Percentiles rank a stretch among this genome's conserved stretches.
These are phyloP conservation scores for Bolinopsis microptera DNA, from an alignment of 37 sponge, comb jelly and placozoan species.

Conservation along the genomic window DNA sequence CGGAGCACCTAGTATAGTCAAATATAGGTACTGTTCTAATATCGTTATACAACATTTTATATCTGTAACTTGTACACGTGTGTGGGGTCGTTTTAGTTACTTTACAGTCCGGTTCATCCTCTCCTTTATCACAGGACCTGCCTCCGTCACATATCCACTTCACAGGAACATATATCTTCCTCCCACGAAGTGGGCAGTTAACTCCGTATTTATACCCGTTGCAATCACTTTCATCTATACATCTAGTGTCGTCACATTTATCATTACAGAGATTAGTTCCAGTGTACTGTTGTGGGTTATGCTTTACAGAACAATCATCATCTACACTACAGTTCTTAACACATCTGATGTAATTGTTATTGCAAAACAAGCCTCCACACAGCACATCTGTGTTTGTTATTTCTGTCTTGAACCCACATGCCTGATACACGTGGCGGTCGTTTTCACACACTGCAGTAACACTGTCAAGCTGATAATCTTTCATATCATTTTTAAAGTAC, in stretches of 20 bases:
- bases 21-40: not conserved
- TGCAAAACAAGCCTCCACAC: not conserved
- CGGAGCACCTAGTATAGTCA: not conserved
- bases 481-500: not conserved
- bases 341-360: not conserved
- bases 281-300: not conserved
- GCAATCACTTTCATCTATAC: not conserved
- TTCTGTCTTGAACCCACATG: not conserved
- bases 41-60: not conserved
- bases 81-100: not conserved
- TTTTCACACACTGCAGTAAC: not conserved
- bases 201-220: not conserved
- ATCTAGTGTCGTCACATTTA: not conserved
- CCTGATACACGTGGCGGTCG: not conserved
- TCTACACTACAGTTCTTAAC: no score
- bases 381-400: not conserved
- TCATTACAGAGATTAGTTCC: not conserved
- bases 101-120: not conserved
- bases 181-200: not conserved
- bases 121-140: not conserved
- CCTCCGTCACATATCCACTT: not conserved
- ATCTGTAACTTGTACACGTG: not conserved
- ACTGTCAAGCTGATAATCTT: not conserved
- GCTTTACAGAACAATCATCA: not conserved
- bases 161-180: not conserved